phyloP scores from a whole-genome alignment of 2,113 vertebrate genomes.

The Oreocharis arfaki region DNA sequence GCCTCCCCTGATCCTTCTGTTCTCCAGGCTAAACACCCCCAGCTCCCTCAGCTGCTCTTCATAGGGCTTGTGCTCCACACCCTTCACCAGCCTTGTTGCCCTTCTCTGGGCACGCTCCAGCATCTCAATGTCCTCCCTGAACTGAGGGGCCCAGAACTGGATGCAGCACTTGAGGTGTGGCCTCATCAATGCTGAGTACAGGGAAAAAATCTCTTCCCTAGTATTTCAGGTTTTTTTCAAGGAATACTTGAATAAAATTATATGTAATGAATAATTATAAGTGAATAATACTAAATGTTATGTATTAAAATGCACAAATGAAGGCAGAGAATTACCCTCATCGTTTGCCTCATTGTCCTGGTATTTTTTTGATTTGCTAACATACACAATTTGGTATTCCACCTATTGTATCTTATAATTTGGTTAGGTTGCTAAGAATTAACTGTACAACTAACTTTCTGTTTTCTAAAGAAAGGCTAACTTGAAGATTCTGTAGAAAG shows the following conservation, averaged over 20 bases:
- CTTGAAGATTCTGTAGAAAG: background rate
- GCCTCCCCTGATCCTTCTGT: background rate
- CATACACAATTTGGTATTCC: background rate
- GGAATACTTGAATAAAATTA: background rate
- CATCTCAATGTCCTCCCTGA: background rate
- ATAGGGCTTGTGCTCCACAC: background rate
- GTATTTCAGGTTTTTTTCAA: background rate
- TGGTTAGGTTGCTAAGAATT: background rate
- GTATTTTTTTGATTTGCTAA: background rate
- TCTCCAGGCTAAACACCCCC: background rate
- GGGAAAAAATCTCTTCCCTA: background rate
- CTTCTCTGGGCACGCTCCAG: background rate
- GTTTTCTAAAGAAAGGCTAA: background rate
- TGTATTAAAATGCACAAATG: background rate
- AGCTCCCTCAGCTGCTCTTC: background rate
- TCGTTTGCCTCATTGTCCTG: background rate
- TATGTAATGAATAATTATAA: background rate
- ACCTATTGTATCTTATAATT: background rate
- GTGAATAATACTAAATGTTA: background rate
- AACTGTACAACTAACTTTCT: background rate
- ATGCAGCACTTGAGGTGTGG: background rate
- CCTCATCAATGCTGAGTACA: background rate
- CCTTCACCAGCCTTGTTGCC: background rate
- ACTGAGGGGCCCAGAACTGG: background rate
- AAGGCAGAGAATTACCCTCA: background rate